Conservation (phyloP, 2,113 vertebrate genomes). For the Varanus komodoensis region DNA sequence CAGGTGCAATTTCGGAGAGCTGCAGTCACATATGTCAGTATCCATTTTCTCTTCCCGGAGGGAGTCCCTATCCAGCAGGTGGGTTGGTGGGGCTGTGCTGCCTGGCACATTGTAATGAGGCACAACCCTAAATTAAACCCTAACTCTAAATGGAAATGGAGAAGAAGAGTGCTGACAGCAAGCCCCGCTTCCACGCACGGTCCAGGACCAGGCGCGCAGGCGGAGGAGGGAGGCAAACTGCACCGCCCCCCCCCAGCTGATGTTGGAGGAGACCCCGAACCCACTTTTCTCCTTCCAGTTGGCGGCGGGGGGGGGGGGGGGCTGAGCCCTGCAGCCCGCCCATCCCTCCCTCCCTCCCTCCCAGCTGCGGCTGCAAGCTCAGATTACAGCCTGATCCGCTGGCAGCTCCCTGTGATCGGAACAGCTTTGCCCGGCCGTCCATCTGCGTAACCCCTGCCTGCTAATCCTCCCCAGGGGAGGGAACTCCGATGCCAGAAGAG, state of each 20-base stretch:
- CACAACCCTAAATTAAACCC: neutral
- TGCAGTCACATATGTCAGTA: no score
- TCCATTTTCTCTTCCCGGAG: neutral
- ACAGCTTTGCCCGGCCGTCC: conserved; percentile 33
- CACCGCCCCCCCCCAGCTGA: no score
- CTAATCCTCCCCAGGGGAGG: conserved; percentile 41
- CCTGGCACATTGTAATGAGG: neutral
- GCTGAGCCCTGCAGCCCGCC: neutral
- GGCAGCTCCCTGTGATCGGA: conserved; percentile 18
- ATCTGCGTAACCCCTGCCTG: conserved; percentile 10
- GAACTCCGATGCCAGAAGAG: conserved; percentile 30
- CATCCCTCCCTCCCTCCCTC: rapidly evolving
- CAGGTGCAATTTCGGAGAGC: neutral
- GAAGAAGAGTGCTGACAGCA: neutral
- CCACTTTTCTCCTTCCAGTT: neutral
- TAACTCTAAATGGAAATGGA: conserved; percentile 22
- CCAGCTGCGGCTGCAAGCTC: neutral
- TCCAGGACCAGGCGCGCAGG: neutral
- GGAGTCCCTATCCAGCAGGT: neutral
- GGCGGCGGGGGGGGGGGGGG: neutral
- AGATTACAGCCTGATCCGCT: conserved; percentile 13
- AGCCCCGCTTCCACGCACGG: neutral
- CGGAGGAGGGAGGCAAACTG: neutral
- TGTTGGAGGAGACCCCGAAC: neutral
- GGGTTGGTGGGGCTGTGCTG: neutral